These are phyloP conservation scores for Drosophila bocqueti DNA, from an alignment of 1,140 invertebrate genomes.

Conservation along the genomic window DNA sequence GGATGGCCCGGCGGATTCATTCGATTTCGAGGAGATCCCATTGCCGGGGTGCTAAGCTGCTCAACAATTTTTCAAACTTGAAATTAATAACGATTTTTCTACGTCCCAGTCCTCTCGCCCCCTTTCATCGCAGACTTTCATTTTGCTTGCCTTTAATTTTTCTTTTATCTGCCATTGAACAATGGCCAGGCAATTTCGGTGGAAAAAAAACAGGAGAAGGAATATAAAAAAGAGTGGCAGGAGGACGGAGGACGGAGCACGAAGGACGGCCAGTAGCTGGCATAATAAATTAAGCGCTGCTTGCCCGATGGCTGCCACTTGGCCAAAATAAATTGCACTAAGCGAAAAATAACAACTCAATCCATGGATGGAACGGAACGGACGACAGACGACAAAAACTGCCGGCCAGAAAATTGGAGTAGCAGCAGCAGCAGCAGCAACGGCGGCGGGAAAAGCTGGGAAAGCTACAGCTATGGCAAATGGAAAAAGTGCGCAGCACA, in stretches of 20 bases:
- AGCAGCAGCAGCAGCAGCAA: conserved; percentile 47
- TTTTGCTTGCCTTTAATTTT: conserved; percentile 81
- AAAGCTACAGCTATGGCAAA: conserved; percentile 53
- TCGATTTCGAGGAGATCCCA: conserved; percentile 28
- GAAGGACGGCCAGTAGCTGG: conserved; percentile 49
- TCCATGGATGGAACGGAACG: conserved; percentile 53
- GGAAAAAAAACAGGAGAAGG: conserved; percentile 19
- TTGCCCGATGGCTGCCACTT: conserved; percentile 78
- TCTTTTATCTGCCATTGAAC: conserved; percentile 83
- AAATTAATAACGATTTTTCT: conserved; percentile 79
- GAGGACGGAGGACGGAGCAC: conserved; percentile 2
- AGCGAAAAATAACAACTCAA: conserved; percentile 83
- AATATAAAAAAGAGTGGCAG: conserved; percentile 3
- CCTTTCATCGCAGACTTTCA: conserved; percentile 54
- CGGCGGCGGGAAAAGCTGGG: conserved; percentile 23
- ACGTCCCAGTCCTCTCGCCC: conserved; percentile 15
- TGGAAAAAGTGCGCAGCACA: conserved; percentile 81
- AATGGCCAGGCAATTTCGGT: conserved; percentile 75
- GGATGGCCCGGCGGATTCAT: conserved; percentile 67
- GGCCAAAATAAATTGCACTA: conserved; percentile 83
- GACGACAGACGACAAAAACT: conserved; percentile 77
- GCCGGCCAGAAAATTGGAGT: conserved; percentile 81
- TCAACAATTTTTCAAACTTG: conserved; percentile 81
- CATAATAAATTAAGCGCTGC: conserved; percentile 83
- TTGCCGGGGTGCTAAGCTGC: conserved; percentile 61